Conservation (phyloP, 2,888 invertebrate genomes). For the Macrophya annulata region DNA sequence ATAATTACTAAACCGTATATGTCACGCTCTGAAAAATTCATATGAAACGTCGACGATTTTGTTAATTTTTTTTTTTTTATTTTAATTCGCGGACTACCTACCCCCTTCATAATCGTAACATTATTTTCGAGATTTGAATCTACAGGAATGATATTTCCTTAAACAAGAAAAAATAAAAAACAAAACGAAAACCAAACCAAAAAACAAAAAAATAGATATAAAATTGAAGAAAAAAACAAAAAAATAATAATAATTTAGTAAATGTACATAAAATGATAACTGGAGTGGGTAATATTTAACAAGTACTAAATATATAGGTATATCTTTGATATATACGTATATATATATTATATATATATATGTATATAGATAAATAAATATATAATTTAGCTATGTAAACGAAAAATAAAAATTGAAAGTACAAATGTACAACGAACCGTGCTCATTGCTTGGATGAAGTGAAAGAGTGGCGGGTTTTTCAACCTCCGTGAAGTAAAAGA, state of each 20-base stretch:
- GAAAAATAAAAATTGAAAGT: neutral
- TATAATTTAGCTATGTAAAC: neutral
- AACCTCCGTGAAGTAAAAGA: neutral
- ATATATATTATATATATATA: no score
- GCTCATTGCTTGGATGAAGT: neutral
- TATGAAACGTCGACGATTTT: neutral
- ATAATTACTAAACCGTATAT: neutral
- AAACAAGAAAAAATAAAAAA: neutral
- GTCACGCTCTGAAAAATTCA: constrained; percentile 24
- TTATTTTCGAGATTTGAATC: no score
- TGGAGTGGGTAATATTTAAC: neutral
- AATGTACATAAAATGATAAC: neutral
- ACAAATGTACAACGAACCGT: constrained; percentile 23
- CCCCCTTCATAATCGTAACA: no score
- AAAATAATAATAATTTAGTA: neutral
- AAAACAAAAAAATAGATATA: neutral
- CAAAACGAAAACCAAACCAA: no score
- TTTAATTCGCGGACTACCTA: no score
- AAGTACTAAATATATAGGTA: neutral
- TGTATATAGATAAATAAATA: no score
- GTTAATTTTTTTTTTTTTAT: neutral
- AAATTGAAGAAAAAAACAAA: neutral
- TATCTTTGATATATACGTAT: neutral
- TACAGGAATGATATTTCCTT: no score
- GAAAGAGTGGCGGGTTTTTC: constrained; percentile 27